A percentile compares a stretch with the other conserved stretches of the same genome.
Evolutionary conservation across 2,797 vertebrate genomes (phyloP).

Genomic region (Steatocranus sp.): DNA sequence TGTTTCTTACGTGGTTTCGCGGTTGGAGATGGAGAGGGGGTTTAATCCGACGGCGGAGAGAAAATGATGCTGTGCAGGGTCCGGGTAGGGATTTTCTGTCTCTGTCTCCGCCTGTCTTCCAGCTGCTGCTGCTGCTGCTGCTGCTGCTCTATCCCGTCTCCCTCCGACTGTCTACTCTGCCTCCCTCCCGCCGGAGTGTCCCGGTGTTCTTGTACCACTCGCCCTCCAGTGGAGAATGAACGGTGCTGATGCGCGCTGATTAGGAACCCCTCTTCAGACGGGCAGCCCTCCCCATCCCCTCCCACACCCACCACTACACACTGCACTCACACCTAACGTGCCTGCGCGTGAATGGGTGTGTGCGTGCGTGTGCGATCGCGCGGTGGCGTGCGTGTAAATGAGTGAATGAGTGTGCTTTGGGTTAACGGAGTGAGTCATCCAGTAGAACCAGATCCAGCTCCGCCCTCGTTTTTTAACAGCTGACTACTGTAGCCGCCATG

Average conservation of each 20-base stretch:
- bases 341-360: conserved; percentile 2
- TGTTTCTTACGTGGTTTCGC: conserved; percentile 62
- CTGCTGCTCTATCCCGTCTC: conserved; percentile 37
- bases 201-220: conserved; percentile 63
- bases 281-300: not conserved
- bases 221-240: conserved; percentile 76
- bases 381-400: not conserved
- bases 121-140: conserved; percentile 40
- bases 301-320: not conserved
- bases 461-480: conserved; percentile 60
- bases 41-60: conserved; percentile 62
- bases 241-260: conserved; percentile 55
- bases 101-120: conserved; percentile 28
- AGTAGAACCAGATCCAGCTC: conserved; percentile 54
- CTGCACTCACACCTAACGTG: not conserved
- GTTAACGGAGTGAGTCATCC: conserved; percentile 73
- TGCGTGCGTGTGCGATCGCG: not conserved
- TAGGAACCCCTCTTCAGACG: conserved; percentile 44
- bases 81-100: conserved; percentile 47
- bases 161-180: conserved; percentile 20
- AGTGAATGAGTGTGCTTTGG: conserved; percentile 32
- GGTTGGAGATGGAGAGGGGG: conserved; percentile 1
- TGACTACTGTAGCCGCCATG: conserved; percentile 61
- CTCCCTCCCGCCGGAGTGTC: conserved; percentile 40
- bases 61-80: conserved; percentile 51